Percentiles rank a stretch among this genome's conserved stretches.
Evolutionary conservation across 2,888 invertebrate genomes (phyloP).

Genomic region (Cryptus viduatorius): DNA sequence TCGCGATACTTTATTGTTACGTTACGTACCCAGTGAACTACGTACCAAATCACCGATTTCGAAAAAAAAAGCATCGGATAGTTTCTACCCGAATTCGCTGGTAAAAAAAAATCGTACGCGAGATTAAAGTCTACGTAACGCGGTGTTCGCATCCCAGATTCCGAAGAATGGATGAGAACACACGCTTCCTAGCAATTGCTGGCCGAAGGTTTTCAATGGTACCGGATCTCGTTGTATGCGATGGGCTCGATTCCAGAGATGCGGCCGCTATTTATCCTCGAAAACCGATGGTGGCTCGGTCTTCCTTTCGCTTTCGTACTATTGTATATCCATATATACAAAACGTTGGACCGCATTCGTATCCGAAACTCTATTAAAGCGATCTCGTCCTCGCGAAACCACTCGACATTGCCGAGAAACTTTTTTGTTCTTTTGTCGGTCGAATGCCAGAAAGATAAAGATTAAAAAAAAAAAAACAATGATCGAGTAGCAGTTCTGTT

Average conservation of each 20-base stretch:
- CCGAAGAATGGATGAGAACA: conserved; percentile 58
- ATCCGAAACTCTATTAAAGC: conserved; percentile 44
- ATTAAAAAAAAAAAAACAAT: neutral
- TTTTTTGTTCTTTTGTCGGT: conserved; percentile 17
- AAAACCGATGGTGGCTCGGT: conserved; percentile 34
- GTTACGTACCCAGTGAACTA: neutral
- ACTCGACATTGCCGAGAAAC: conserved; percentile 34
- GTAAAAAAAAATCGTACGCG: conserved; percentile 29
- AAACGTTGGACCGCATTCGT: conserved; percentile 28
- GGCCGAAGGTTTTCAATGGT: conserved; percentile 48
- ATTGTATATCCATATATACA: neutral
- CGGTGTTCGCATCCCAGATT: conserved; percentile 66
- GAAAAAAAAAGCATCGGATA: conserved; percentile 21
- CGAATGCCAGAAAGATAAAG: neutral
- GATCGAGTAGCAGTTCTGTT: neutral
- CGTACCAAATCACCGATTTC: neutral
- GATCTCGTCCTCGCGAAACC: conserved; percentile 11
- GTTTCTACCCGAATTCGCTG: conserved; percentile 27
- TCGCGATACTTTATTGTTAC: neutral
- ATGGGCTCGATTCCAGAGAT: conserved; percentile 65
- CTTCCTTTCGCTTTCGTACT: conserved; percentile 23
- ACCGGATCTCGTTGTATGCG: conserved; percentile 25
- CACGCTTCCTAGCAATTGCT: conserved; percentile 46
- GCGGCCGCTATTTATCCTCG: conserved; percentile 46
- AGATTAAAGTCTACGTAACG: conserved; percentile 60